phyloP scores from a whole-genome alignment of 2,888 invertebrate genomes.

The Campaea margaritaria region DNA sequence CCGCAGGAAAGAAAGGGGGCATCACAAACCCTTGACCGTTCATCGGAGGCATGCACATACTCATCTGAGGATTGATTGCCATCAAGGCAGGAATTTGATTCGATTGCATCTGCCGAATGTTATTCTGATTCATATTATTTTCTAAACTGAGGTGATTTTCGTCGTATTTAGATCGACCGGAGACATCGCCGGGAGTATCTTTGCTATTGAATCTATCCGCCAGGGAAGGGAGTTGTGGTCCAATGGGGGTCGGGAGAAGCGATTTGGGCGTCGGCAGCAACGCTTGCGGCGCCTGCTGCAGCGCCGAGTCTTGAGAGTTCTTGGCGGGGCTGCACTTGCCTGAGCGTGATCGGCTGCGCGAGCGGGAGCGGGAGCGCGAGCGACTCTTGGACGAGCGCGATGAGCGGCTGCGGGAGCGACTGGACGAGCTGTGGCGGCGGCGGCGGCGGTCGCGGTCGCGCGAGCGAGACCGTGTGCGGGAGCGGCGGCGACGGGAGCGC shows the following conservation, averaged over 20 bases:
- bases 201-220: slow-evolving; percentile 53
- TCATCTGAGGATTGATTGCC: slow-evolving; percentile 76
- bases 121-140: slow-evolving; percentile 10
- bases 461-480: slow-evolving; percentile 62
- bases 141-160: slow-evolving; percentile 8
- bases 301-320: slow-evolving; percentile 62
- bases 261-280: slow-evolving; percentile 62
- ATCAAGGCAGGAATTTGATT: slow-evolving; percentile 73
- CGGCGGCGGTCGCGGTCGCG: slow-evolving; percentile 73
- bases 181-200: slow-evolving; percentile 40
- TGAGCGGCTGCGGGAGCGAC: slow-evolving; percentile 76
- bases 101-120: slow-evolving; percentile 38
- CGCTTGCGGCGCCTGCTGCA: slow-evolving; percentile 60
- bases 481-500: slow-evolving; percentile 65
- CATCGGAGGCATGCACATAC: slow-evolving; percentile 71
- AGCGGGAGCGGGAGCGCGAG: slow-evolving; percentile 76
- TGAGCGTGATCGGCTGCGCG: slow-evolving; percentile 81
- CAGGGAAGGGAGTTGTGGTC: slow-evolving; percentile 63
- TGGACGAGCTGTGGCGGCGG: slow-evolving; percentile 75
- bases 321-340: slow-evolving; percentile 83
- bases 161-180: slow-evolving; percentile 3
- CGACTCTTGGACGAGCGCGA: slow-evolving; percentile 72
- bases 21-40: slow-evolving; percentile 68
- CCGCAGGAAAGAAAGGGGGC: slow-evolving; percentile 74
- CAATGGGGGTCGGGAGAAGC: slow-evolving; percentile 65